These are phyloP conservation scores for Tethea ocularis DNA, from an alignment of 2,888 invertebrate species.

Conservation along the genomic window DNA sequence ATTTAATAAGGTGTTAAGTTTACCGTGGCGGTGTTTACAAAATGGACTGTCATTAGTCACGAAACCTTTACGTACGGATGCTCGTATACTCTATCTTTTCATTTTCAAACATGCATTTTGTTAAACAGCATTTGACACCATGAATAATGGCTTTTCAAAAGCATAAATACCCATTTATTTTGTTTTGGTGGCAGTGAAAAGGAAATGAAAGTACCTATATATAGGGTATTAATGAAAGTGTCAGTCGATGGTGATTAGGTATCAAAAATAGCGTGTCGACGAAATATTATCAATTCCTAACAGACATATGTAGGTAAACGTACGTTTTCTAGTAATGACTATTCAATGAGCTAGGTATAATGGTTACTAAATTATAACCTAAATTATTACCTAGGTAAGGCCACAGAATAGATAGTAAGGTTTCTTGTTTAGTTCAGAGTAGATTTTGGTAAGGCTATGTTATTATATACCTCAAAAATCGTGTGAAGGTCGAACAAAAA, in stretches of 20 bases:
- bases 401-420: too few species aligned
- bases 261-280: neutral
- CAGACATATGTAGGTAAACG: too few species aligned
- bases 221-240: neutral
- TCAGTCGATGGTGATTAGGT: neutral
- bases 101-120: neutral
- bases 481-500: too few species aligned
- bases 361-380: too few species aligned
- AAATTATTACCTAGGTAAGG: too few species aligned
- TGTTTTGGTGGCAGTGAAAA: neutral
- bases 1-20: conserved; percentile 79
- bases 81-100: conserved; percentile 4
- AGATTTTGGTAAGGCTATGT: too few species aligned
- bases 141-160: conserved; percentile 2
- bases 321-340: too few species aligned
- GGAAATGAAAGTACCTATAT: too few species aligned
- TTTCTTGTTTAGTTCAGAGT: too few species aligned
- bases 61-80: conserved; percentile 32
- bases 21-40: conserved; percentile 62
- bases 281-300: too few species aligned
- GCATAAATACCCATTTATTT: neutral
- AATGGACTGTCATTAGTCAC: conserved; percentile 69
- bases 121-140: neutral
- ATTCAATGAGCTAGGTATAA: too few species aligned
- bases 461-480: too few species aligned